Percentiles rank a stretch among this genome's conserved stretches.
phyloP scores from a whole-genome alignment of 2,797 vertebrate species.

The Chiroxiphia lanceolata region DNA sequence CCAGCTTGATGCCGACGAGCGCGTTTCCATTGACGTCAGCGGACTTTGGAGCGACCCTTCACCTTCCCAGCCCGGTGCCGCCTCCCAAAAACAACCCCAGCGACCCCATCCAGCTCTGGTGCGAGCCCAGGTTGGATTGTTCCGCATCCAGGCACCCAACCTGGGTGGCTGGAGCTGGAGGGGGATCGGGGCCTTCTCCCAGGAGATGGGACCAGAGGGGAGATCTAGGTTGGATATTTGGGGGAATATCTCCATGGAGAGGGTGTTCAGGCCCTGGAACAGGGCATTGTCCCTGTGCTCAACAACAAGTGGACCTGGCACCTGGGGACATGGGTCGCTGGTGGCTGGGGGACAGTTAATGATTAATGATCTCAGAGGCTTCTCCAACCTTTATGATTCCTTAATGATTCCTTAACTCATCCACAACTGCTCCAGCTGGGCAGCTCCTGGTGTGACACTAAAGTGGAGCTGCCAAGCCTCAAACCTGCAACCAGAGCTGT shows the following conservation, averaged over 20 bases:
- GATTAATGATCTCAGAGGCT: neutral
- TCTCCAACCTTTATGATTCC: neutral
- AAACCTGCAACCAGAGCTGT: neutral
- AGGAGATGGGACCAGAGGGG: neutral
- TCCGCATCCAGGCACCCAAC: neutral
- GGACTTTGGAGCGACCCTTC: neutral
- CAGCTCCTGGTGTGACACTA: neutral
- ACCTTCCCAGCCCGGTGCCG: neutral
- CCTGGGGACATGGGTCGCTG: neutral
- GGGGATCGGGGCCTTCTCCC: neutral
- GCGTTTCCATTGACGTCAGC: neutral
- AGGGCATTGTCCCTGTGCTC: neutral
- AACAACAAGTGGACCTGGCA: neutral
- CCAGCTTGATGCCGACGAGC: rapidly evolving
- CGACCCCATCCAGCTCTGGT: neutral
- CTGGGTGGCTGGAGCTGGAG: neutral
- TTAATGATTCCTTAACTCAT: neutral
- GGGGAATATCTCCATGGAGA: neutral
- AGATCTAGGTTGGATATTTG: neutral
- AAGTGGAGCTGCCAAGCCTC: neutral
- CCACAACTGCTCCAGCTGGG: neutral
- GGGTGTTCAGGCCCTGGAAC: neutral
- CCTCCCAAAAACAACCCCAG: neutral
- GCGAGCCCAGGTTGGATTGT: neutral
- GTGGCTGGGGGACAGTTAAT: neutral